A percentile compares a stretch with the other conserved stretches of the same genome.
Evolutionary conservation across 1,140 invertebrate species (phyloP).

Genomic region (Ruditapes philippinarum): DNA sequence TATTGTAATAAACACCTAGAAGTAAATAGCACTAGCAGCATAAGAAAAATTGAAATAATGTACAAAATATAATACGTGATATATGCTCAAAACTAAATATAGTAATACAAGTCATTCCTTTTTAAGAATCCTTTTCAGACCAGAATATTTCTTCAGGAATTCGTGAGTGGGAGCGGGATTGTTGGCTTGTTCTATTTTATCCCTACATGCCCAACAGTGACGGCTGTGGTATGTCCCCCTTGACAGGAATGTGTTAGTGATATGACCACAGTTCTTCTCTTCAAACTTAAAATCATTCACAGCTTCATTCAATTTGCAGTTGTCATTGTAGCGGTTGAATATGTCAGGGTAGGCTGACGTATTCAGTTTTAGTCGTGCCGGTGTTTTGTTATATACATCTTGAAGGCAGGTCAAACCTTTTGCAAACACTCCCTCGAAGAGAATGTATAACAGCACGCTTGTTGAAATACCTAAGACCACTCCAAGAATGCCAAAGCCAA

Average conservation of each 20-base stretch:
- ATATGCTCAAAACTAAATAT: too few relatives aligned
- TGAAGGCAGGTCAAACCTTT: not conserved
- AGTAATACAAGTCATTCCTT: too few relatives aligned
- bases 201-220: not conserved
- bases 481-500: not conserved
- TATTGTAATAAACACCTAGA: too few relatives aligned
- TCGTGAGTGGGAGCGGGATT: too few relatives aligned
- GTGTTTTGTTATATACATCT: not conserved
- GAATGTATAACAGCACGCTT: slow-evolving; percentile 4
- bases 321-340: too few relatives aligned
- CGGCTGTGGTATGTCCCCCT: not conserved
- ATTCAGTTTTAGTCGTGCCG: not conserved
- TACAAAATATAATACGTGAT: too few relatives aligned
- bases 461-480: not conserved
- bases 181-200: not conserved
- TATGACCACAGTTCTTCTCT: not conserved
- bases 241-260: not conserved
- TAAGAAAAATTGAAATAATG: too few relatives aligned
- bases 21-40: too few relatives aligned
- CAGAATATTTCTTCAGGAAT: too few relatives aligned
- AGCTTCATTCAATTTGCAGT: too few relatives aligned
- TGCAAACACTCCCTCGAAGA: not conserved
- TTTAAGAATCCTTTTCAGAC: too few relatives aligned
- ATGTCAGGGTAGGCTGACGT: not conserved
- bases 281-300: not conserved